A percentile compares a stretch with the other conserved stretches of the same genome.
Conservation (phyloP, 2,113 vertebrate species). For the Pollachius pollachius region DNA sequence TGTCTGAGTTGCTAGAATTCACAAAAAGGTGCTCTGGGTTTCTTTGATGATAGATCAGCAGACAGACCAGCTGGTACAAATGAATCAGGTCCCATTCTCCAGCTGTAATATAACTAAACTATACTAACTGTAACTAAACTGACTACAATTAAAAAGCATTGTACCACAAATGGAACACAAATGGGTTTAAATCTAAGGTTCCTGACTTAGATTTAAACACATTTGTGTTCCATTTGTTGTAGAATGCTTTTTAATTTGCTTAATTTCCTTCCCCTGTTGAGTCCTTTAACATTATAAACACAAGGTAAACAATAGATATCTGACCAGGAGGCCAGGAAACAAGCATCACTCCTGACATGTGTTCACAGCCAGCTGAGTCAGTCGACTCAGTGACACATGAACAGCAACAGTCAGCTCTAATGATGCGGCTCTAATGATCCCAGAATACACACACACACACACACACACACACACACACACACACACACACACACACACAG, state of each 20-base stretch:
- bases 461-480: slow-evolving; percentile 19
- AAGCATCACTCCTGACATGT: slow-evolving; percentile 38
- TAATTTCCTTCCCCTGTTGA: too few species aligned
- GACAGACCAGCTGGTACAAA: slow-evolving; percentile 23
- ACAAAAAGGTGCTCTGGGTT: slow-evolving; percentile 35
- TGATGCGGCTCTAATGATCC: slow-evolving; percentile 28
- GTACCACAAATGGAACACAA: too few species aligned
- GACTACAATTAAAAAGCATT: too few species aligned
- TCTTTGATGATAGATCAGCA: slow-evolving; percentile 23
- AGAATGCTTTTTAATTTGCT: too few species aligned
- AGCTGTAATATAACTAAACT: too few species aligned
- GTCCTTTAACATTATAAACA: too few species aligned
- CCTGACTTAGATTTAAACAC: too few species aligned
- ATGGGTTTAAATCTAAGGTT: too few species aligned
- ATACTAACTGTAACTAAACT: too few species aligned
- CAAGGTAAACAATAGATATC: slow-evolving; percentile 34
- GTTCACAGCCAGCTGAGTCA: slow-evolving; percentile 53
- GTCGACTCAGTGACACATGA: slow-evolving; percentile 48
- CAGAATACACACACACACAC: slow-evolving; percentile 27
- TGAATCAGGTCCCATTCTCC: too few species aligned
- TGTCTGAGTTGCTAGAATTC: slow-evolving; percentile 47
- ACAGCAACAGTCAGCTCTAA: slow-evolving; percentile 59
- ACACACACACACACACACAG: slow-evolving; percentile 3
- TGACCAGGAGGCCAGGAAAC: slow-evolving; percentile 37
- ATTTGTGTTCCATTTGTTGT: too few species aligned